phyloP scores from a whole-genome alignment of 1,140 invertebrate genomes.

The Odontomachus brunneus region DNA sequence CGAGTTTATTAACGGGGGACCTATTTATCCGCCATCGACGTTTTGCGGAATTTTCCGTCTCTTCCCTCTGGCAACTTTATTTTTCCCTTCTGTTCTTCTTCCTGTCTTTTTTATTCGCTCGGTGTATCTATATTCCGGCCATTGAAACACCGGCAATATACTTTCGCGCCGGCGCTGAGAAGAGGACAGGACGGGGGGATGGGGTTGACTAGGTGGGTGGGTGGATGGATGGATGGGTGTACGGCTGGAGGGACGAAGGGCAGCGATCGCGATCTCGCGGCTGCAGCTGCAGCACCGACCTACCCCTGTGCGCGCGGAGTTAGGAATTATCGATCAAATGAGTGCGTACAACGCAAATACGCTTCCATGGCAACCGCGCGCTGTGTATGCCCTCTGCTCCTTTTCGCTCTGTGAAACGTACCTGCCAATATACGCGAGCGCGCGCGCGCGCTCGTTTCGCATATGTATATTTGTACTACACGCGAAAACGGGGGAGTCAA shows the following conservation, averaged over 20 bases:
- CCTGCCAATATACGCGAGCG: conserved; percentile 5
- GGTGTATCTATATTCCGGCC: conserved; percentile 22
- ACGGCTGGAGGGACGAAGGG: not conserved
- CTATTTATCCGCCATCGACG: conserved; percentile 1
- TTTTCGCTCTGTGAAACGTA: conserved; percentile 25
- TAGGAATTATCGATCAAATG: conserved; percentile 76
- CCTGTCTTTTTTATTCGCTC: not conserved
- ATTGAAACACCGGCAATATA: not conserved
- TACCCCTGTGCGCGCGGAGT: conserved; percentile 46
- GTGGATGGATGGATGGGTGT: not conserved
- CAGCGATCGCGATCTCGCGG: conserved; percentile 52
- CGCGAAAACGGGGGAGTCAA: not conserved
- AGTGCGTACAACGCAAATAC: conserved; percentile 68
- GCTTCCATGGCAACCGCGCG: conserved; percentile 72
- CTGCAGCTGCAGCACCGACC: conserved; percentile 45
- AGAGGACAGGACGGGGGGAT: not conserved
- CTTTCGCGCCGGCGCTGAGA: conserved; percentile 25
- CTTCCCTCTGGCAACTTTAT: not conserved
- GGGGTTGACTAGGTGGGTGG: not conserved
- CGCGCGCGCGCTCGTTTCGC: conserved; percentile 5
- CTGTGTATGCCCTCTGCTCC: conserved; percentile 14
- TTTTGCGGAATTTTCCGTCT: conserved; percentile 7
- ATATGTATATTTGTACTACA: conserved; percentile 34
- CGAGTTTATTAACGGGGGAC: not conserved
- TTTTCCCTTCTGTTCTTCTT: no score